phyloP scores from a whole-genome alignment of 2,888 invertebrate species.

The Phania funesta region DNA sequence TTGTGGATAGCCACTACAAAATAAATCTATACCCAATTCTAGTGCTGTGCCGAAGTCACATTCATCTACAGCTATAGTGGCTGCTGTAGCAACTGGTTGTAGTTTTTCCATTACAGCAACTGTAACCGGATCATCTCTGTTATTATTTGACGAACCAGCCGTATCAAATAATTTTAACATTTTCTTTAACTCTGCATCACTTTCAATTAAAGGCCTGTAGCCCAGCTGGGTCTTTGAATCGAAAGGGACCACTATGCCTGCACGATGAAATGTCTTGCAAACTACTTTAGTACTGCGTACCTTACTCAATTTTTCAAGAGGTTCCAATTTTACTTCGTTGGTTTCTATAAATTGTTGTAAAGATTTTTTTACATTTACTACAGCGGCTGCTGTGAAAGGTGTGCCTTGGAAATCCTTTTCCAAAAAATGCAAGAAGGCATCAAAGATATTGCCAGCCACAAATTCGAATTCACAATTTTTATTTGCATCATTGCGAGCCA shows the following conservation, averaged over 20 bases:
- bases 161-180: slow-evolving; percentile 84
- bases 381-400: slow-evolving; percentile 84
- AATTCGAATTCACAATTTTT: slow-evolving; percentile 86
- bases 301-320: slow-evolving; percentile 83
- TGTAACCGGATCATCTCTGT: slow-evolving; percentile 81
- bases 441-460: slow-evolving; percentile 82
- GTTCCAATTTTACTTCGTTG: slow-evolving; percentile 83
- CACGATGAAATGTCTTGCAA: slow-evolving; percentile 88
- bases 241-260: slow-evolving; percentile 92
- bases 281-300: slow-evolving; percentile 84
- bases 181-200: slow-evolving; percentile 85
- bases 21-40: slow-evolving; percentile 92
- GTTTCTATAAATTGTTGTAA: slow-evolving; percentile 84
- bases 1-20: slow-evolving; percentile 86
- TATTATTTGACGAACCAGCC: slow-evolving; percentile 81
- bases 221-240: slow-evolving; percentile 91
- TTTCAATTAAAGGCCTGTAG: slow-evolving; percentile 88
- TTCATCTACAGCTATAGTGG: slow-evolving; percentile 89
- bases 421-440: slow-evolving; percentile 76
- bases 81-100: slow-evolving; percentile 90
- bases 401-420: slow-evolving; percentile 76
- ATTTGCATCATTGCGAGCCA: slow-evolving; percentile 88
- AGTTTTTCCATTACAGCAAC: slow-evolving; percentile 85
- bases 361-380: slow-evolving; percentile 83
- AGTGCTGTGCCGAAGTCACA: slow-evolving; percentile 96